Evolutionary conservation across 2,888 invertebrate genomes (phyloP).

Genomic region (Netelia inedita): DNA sequence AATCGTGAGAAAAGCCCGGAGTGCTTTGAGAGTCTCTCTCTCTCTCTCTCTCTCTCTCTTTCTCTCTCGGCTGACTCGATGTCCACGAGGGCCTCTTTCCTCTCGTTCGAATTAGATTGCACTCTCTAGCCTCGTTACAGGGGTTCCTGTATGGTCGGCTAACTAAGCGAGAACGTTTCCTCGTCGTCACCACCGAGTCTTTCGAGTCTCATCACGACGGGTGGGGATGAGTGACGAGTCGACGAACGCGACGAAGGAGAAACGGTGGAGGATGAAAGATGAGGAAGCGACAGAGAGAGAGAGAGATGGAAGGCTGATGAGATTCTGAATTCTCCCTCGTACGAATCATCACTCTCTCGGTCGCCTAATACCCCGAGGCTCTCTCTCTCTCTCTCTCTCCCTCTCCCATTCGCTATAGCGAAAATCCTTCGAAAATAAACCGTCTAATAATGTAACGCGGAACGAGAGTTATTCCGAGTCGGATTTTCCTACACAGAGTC

Average conservation of each 20-base stretch:
- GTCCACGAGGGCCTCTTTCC: slow-evolving; percentile 8
- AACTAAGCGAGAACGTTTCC: slow-evolving; percentile 42
- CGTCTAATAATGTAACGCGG: slow-evolving; percentile 84
- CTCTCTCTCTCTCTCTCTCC: slow-evolving; percentile 8
- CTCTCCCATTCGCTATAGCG: slow-evolving; percentile 4
- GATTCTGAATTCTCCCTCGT: slow-evolving; percentile 38
- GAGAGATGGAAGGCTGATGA: not conserved
- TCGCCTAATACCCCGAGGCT: slow-evolving; percentile 31
- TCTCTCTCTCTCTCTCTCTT: not conserved
- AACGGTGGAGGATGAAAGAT: not conserved
- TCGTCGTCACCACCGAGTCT: not conserved
- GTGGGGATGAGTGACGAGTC: not conserved
- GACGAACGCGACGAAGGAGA: slow-evolving; percentile 1
- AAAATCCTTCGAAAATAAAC: slow-evolving; percentile 77
- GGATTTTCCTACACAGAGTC: slow-evolving; percentile 30
- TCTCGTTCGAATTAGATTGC: slow-evolving; percentile 48
- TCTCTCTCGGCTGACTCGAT: not conserved
- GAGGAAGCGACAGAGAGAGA: not conserved
- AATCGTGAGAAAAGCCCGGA: slow-evolving; percentile 68
- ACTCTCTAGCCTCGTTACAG: slow-evolving; percentile 32
- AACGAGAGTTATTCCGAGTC: slow-evolving; percentile 82
- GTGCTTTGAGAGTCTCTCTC: slow-evolving; percentile 38
- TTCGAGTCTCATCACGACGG: not conserved
- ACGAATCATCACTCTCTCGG: slow-evolving; percentile 39
- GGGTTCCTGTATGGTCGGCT: slow-evolving; percentile 39